Percentiles rank a stretch among this genome's conserved stretches.
Evolutionary conservation across 1,140 invertebrate species (phyloP).

Genomic region (Tetramorium parvispinum): DNA sequence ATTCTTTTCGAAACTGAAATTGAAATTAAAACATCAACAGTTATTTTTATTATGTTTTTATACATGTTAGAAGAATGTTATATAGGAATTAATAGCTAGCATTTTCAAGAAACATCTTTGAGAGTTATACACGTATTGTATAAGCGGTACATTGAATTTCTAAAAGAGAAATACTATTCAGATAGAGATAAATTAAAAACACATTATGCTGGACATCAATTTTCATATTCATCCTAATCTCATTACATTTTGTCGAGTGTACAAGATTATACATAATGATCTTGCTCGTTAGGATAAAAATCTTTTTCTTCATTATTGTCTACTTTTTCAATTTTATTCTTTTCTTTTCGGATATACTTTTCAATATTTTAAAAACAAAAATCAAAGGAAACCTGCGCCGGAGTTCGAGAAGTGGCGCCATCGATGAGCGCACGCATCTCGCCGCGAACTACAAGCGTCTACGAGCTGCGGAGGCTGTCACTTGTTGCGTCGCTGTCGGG

Average conservation of each 20-base stretch:
- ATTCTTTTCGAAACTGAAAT: background rate
- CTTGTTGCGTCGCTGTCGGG: constrained; percentile 72
- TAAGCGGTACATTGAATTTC: background rate
- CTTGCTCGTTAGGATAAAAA: background rate
- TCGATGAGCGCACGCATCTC: background rate
- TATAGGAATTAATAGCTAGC: background rate
- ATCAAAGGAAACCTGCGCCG: background rate
- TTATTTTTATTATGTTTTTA: background rate
- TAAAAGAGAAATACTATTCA: background rate
- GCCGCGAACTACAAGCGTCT: constrained; percentile 53
- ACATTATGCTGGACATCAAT: background rate
- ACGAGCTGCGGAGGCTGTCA: constrained; percentile 61
- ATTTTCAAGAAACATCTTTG: background rate
- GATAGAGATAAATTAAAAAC: background rate
- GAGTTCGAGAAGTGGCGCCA: constrained; percentile 58
- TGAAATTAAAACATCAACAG: background rate
- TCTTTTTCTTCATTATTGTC: background rate
- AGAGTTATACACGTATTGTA: background rate
- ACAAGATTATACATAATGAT: background rate
- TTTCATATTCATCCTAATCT: background rate
- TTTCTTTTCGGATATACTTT: background rate
- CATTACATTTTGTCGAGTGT: background rate
- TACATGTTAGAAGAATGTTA: background rate
- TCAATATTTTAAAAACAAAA: background rate
- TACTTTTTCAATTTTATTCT: background rate